Percentiles rank a stretch among this genome's conserved stretches.
phyloP scores from a whole-genome alignment of 2,888 invertebrate species.

The Drosophila emarginata region DNA sequence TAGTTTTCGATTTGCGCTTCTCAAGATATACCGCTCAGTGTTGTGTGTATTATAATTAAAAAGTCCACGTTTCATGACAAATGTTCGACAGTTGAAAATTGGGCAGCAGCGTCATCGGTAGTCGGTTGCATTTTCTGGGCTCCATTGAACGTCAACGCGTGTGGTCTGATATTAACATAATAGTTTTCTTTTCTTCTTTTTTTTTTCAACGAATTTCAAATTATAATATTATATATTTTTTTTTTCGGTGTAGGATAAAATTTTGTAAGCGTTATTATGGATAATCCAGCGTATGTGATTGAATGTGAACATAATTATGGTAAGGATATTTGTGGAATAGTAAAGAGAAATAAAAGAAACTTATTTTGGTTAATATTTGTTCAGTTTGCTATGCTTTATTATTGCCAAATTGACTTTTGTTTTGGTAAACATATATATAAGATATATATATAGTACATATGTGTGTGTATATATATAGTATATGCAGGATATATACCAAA shows the following conservation, averaged over 20 bases:
- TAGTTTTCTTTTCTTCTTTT: not conserved
- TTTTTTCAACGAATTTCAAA: not conserved
- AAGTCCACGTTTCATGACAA: slow-evolving; percentile 2
- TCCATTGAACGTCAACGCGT: no score
- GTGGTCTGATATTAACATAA: no score
- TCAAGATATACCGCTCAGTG: not conserved
- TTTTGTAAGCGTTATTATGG: slow-evolving; percentile 59
- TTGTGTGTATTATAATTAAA: slow-evolving; percentile 2
- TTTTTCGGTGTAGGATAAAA: not conserved
- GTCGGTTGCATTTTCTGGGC: slow-evolving; percentile 3
- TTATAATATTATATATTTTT: not conserved
- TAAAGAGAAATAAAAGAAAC: not conserved
- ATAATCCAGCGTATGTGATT: slow-evolving; percentile 70
- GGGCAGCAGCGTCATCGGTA: slow-evolving; percentile 8
- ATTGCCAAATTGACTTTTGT: slow-evolving; percentile 67
- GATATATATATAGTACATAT: slow-evolving; percentile 13
- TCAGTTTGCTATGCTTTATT: slow-evolving; percentile 63
- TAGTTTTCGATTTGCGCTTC: not conserved
- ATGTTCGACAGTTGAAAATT: slow-evolving; percentile 35
- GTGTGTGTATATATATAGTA: slow-evolving; percentile 26
- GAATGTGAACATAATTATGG: slow-evolving; percentile 64
- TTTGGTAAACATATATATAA: slow-evolving; percentile 31
- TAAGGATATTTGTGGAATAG: slow-evolving; percentile 42
- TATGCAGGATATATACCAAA: slow-evolving; percentile 42
- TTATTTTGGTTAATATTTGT: slow-evolving; percentile 12